Base-by-base conservation (phyloP, 2,113 vertebrate genomes). In the Todiramphus chloris region DNA sequence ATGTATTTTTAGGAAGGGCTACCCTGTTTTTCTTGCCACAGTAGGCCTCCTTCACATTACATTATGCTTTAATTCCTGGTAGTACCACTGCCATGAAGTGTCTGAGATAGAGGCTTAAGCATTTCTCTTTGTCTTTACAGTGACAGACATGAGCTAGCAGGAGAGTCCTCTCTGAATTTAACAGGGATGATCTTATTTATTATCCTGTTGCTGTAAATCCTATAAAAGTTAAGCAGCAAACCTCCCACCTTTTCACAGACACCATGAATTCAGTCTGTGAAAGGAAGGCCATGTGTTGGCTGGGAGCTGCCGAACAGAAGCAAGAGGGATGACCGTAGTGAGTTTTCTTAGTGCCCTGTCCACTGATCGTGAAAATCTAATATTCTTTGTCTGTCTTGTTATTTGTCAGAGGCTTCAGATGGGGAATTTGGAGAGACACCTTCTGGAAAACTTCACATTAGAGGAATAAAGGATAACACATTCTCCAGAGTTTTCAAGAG, bases 331-430 rank as follows among this genome's bases (percentile, higher is more conserved):
- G 67, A 55, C 4, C 56, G 28, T 37, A 68, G 35, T 70, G 25
- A 73, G 9, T 63, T 95, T 70, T 90, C 41, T 87, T 87, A 53
- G 20, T 60, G 91, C 84, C 39, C 24, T 72, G 27, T 56, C 66
- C 21, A 31, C 30, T 62, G 28, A 55, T 64, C 30, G 44, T 78
- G 73, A 72, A 97, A 79, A 76, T 73, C 87, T 96, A 88, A 97
- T 59, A 15, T 11, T 53, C 13, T 88, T 83, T 95, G 16, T 84
- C 60, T 95, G 24, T 94, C 58, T 91, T 89, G 25, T 94, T 90
- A 44, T 93, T 90, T 95, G 31, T 76, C 87, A 97, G 93, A 75
- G 50, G 20, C 89, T 79, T 95, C 91, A 76, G 28, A 58, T 70
- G 62, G 11, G 46, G 19, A 85, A 44, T 77, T 66, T 89, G 88